These are phyloP conservation scores for Drosophila kohkoa DNA, from an alignment of 1,140 invertebrate genomes.

Conservation along the genomic window DNA sequence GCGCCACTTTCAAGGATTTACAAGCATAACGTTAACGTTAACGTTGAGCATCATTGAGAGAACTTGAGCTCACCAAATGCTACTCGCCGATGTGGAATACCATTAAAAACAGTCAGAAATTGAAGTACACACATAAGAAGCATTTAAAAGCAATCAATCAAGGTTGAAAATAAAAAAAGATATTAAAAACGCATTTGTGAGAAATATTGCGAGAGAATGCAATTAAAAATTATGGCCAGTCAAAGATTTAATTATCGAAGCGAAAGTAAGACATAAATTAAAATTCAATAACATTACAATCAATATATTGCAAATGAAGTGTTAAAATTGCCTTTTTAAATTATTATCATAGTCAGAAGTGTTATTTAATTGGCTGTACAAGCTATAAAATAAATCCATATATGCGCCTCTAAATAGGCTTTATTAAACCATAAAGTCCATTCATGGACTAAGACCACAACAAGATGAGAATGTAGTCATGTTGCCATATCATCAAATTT, in stretches of 20 bases:
- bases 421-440: background rate
- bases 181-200: background rate
- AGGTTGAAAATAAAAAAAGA: background rate
- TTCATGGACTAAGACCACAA: background rate
- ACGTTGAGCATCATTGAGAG: constrained; percentile 25
- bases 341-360: too few species aligned
- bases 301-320: too few species aligned
- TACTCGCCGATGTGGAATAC: background rate
- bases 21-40: background rate
- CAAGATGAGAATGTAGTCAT: constrained; percentile 2
- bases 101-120: background rate
- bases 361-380: background rate
- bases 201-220: background rate
- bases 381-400: background rate
- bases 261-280: too few species aligned
- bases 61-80: constrained; percentile 6
- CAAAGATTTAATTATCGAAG: background rate
- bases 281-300: too few species aligned
- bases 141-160: background rate
- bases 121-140: background rate
- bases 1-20: constrained; percentile 16
- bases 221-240: background rate
- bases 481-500: constrained; percentile 18
- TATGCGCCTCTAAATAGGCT: constrained; percentile 17
- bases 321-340: too few species aligned